A percentile compares a stretch with the other conserved stretches of the same genome.
Evolutionary conservation across 2,113 vertebrate species (phyloP).

Genomic region (Rallus limicola): DNA sequence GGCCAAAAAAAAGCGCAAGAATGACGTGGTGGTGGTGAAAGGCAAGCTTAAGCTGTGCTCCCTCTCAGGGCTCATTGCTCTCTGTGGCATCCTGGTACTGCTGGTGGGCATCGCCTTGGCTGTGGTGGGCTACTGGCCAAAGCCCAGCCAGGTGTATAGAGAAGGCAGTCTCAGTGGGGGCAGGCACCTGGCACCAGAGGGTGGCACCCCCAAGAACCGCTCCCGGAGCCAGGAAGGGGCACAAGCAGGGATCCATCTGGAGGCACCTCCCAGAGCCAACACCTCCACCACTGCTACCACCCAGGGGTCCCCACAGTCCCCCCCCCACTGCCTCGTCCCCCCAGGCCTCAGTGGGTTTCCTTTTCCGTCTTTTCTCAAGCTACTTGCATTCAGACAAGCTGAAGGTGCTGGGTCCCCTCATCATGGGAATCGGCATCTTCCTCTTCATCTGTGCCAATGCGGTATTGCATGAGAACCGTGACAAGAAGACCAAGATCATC

Average conservation of each 20-base stretch:
- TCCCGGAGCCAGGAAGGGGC: constrained; percentile 27
- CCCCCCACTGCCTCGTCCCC: background rate
- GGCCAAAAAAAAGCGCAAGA: constrained; percentile 89
- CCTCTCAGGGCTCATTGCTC: constrained; percentile 87
- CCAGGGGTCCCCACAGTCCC: background rate
- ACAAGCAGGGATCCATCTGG: background rate
- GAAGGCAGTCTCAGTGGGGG: constrained; percentile 59
- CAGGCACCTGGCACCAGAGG: background rate
- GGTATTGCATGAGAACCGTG: constrained; percentile 92
- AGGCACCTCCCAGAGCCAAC: background rate
- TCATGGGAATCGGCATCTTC: constrained; percentile 97
- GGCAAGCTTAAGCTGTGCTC: constrained; percentile 93
- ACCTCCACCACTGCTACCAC: constrained; percentile 6
- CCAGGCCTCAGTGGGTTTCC: constrained; percentile 68
- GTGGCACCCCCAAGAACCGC: constrained; percentile 8
- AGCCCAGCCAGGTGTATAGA: constrained; percentile 74
- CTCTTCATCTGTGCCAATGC: constrained; percentile 98
- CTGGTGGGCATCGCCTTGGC: constrained; percentile 90
- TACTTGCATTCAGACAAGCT: constrained; percentile 94
- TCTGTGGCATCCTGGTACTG: constrained; percentile 88
- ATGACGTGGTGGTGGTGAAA: constrained; percentile 94
- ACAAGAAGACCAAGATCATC: constrained; percentile 96
- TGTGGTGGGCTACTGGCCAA: constrained; percentile 94
- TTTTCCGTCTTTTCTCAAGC: constrained; percentile 83
- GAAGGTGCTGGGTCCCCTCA: constrained; percentile 93